These are phyloP conservation scores for Amblyteles armatorius DNA, from an alignment of 2,888 invertebrate genomes.

Conservation along the genomic window DNA sequence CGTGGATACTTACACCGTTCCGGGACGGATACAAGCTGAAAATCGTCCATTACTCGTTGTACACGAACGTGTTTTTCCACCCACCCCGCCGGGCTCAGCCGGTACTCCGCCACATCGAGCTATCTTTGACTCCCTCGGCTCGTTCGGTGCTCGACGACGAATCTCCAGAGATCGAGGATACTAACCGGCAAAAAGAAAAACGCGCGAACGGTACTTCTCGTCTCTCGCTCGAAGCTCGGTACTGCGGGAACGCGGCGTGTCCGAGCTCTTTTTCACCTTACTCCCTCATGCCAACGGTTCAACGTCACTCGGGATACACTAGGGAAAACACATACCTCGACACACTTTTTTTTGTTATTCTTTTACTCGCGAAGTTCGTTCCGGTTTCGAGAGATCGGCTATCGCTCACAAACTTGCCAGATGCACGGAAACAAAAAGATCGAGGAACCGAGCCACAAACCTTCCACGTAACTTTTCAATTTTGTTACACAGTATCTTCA, in stretches of 20 bases:
- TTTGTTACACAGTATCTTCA: not conserved
- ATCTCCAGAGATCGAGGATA: constrained; percentile 45
- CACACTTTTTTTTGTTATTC: constrained; percentile 12
- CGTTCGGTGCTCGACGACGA: constrained; percentile 26
- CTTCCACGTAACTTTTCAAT: constrained; percentile 10
- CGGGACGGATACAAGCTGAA: constrained; percentile 42
- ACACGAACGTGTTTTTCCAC: constrained; percentile 49
- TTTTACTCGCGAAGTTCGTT: constrained; percentile 16
- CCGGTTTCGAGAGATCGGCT: constrained; percentile 6
- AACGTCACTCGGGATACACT: constrained; percentile 22
- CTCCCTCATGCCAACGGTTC: not conserved
- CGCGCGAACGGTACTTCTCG: constrained; percentile 30
- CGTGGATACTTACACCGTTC: constrained; percentile 22
- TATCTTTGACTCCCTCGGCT: constrained; percentile 35
- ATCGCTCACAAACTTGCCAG: constrained; percentile 22
- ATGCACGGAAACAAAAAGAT: not conserved
- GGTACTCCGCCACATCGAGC: constrained; percentile 27
- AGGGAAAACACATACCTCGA: constrained; percentile 9
- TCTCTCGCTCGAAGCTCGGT: constrained; percentile 31
- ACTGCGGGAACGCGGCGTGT: constrained; percentile 24
- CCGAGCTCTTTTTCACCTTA: constrained; percentile 21
- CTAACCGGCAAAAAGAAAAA: constrained; percentile 47
- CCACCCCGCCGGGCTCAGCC: not conserved
- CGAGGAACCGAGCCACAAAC: not conserved
- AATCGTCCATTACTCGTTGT: constrained; percentile 59